Evolutionary conservation across 2,888 invertebrate genomes (phyloP).

Genomic region (Rotaria magnacalcarata): DNA sequence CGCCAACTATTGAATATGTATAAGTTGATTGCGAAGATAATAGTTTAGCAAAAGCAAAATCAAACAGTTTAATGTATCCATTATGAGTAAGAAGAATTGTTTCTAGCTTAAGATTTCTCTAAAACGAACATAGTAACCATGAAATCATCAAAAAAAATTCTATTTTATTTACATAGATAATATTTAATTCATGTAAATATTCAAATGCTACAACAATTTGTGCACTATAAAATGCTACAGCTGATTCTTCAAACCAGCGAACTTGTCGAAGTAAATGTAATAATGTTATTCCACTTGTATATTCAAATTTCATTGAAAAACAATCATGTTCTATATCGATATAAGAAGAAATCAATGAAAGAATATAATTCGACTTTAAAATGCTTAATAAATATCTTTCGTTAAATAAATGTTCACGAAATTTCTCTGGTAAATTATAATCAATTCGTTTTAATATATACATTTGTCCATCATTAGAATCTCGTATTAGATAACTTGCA

Average conservation of each 20-base stretch:
- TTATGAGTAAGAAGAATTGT: neutral
- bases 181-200: conserved; percentile 22
- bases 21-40: neutral
- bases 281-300: neutral
- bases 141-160: neutral
- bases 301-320: conserved; percentile 6
- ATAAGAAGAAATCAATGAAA: neutral
- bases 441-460: conserved; percentile 6
- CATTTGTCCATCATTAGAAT: neutral
- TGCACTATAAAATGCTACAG: neutral
- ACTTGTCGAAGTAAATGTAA: neutral
- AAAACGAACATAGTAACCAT: neutral
- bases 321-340: neutral
- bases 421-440: neutral
- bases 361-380: conserved; percentile 17
- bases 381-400: neutral
- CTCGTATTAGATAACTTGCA: conserved; percentile 3
- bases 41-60: conserved; percentile 9
- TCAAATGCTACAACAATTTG: conserved; percentile 22
- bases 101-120: conserved; percentile 28
- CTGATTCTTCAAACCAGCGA: conserved; percentile 26
- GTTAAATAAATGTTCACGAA: neutral
- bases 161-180: neutral
- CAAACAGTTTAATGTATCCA: neutral
- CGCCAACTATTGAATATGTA: conserved; percentile 15